A percentile compares a stretch with the other conserved stretches of the same genome.
phyloP scores from a whole-genome alignment of 30 jellyfish, hydroid and myxozoan species.

The Hydractinia echinata region DNA sequence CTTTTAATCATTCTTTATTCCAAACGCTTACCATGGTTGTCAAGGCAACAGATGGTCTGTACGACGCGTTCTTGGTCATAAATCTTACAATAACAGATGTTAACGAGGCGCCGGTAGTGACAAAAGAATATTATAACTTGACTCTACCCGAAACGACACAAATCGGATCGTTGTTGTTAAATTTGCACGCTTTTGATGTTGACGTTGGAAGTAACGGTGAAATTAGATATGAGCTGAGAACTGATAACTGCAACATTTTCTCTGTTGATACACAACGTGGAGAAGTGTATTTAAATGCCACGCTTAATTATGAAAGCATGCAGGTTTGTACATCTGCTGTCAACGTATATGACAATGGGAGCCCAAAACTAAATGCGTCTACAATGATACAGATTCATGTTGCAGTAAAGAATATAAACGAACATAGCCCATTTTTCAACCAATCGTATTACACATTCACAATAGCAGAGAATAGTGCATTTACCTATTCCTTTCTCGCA shows the following conservation, averaged over 20 bases:
- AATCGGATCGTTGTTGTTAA: neutral
- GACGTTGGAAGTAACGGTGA: neutral
- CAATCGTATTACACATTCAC: neutral
- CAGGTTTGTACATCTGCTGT: neutral
- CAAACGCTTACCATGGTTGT: neutral
- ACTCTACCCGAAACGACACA: slow-evolving; percentile 5
- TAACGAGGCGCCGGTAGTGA: slow-evolving; percentile 24
- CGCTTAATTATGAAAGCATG: slow-evolving; percentile 13
- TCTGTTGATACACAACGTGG: slow-evolving; percentile 8
- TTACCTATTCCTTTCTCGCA: slow-evolving; percentile 13
- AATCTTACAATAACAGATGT: neutral
- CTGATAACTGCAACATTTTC: neutral
- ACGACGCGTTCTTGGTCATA: neutral
- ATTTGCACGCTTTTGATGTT: slow-evolving; percentile 10
- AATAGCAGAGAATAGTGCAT: neutral
- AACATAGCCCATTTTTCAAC: neutral
- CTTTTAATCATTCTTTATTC: neutral
- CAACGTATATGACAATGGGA: neutral
- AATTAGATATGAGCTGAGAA: neutral
- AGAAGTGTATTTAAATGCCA: neutral
- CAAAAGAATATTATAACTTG: slow-evolving; percentile 4
- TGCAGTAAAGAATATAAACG: slow-evolving; percentile 1
- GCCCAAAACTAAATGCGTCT: slow-evolving; percentile 1
- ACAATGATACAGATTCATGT: neutral
- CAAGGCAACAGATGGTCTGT: slow-evolving; percentile 13